phyloP scores from a whole-genome alignment of 2,113 vertebrate species.

The Colaptes auratus region DNA sequence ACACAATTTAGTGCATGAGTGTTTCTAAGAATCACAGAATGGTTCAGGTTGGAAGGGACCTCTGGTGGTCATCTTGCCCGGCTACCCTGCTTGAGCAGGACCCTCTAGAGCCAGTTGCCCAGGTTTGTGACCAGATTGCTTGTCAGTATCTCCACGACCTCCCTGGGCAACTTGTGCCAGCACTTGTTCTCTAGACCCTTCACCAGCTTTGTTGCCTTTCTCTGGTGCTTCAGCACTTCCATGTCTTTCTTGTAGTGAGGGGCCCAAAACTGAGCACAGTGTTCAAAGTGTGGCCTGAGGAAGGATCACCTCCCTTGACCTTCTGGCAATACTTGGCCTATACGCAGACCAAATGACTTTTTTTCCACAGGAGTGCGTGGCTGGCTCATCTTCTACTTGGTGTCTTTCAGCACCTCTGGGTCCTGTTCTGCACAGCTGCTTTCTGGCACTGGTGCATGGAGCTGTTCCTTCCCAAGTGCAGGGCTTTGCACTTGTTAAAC shows the following conservation, averaged over 20 bases:
- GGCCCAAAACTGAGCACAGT: neutral
- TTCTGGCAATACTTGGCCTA: neutral
- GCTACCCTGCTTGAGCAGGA: neutral
- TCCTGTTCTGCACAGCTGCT: neutral
- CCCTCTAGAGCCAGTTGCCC: neutral
- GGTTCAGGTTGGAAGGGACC: neutral
- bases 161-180: neutral
- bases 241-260: neutral
- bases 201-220: too few species aligned
- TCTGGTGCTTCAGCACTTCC: too few species aligned
- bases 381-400: neutral
- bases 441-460: rapidly evolving
- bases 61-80: neutral
- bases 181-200: neutral
- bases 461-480: neutral
- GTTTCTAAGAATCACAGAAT: neutral
- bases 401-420: neutral
- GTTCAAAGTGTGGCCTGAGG: neutral
- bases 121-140: neutral
- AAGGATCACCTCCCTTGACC: neutral
- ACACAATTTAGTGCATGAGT: neutral
- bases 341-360: neutral
- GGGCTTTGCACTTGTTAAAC: neutral
- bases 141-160: neutral
- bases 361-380: rapidly evolving